phyloP scores from a whole-genome alignment of 1,140 invertebrate species.

The Ceratosolen solmsi region DNA sequence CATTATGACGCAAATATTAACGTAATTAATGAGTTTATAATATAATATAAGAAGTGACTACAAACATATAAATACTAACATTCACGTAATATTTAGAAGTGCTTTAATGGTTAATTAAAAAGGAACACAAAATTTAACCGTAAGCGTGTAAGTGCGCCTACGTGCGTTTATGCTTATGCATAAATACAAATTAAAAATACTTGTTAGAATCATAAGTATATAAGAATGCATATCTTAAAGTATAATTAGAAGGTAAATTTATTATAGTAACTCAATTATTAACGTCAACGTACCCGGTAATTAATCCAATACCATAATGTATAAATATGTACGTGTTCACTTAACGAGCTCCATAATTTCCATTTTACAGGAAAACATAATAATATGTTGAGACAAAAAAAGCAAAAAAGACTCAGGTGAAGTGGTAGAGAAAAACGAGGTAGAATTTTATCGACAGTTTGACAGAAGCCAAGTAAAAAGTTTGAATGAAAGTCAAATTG shows the following conservation, averaged over 20 bases:
- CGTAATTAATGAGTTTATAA: neutral
- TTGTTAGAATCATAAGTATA: neutral
- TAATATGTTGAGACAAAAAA: neutral
- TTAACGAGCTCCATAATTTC: neutral
- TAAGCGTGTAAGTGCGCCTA: too few species aligned
- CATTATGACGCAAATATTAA: neutral
- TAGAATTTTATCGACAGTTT: conserved; percentile 24
- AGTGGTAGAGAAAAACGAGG: neutral
- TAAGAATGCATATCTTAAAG: neutral
- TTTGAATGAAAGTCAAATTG: conserved; percentile 46
- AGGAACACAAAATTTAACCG: too few species aligned
- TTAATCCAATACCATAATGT: conserved; percentile 13
- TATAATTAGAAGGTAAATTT: neutral
- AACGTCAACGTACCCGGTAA: neutral
- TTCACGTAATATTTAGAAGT: too few species aligned
- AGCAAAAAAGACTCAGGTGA: neutral
- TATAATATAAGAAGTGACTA: too few species aligned
- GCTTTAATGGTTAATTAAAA: too few species aligned
- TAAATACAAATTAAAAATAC: too few species aligned
- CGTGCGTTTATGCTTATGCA: too few species aligned
- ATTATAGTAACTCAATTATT: conserved; percentile 15
- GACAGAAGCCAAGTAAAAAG: conserved; percentile 26
- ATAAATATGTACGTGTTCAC: conserved; percentile 6
- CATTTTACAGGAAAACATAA: conserved; percentile 18
- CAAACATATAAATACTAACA: too few species aligned